Evolutionary conservation across 2,888 invertebrate genomes (phyloP).

Genomic region (Ecliptopera silaceata): DNA sequence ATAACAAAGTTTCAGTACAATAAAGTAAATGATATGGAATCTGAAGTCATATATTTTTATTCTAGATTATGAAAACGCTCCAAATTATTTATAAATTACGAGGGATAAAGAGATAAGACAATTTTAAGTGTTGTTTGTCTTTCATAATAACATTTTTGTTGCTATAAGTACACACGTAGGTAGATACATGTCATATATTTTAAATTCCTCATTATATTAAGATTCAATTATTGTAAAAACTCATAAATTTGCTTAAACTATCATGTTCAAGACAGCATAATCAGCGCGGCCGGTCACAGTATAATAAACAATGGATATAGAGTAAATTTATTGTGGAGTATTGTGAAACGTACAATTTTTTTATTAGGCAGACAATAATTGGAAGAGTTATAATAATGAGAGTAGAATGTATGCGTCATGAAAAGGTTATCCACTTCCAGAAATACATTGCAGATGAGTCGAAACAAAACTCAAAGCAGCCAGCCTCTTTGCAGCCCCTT

Average conservation of each 20-base stretch:
- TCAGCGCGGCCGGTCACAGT: not conserved
- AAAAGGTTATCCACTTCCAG: conserved; percentile 28
- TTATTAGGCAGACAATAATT: not conserved
- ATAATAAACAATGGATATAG: conserved; percentile 16
- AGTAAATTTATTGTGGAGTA: conserved; percentile 5
- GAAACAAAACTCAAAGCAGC: conserved; percentile 14
- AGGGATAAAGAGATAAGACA: no score
- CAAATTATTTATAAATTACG: no score
- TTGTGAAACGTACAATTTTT: not conserved
- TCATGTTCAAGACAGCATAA: conserved; percentile 3
- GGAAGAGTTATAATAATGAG: not conserved
- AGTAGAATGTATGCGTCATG: conserved; percentile 19
- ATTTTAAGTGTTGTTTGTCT: not conserved
- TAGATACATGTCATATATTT: not conserved
- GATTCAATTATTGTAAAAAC: not conserved
- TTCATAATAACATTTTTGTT: not conserved
- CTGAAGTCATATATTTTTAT: no score
- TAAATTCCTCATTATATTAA: not conserved
- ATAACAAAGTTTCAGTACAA: no score
- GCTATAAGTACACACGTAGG: not conserved
- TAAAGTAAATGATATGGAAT: no score
- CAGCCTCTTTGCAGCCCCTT: conserved; percentile 39
- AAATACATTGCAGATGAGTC: conserved; percentile 24
- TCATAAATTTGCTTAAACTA: conserved; percentile 2
- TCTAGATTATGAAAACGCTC: no score